These are phyloP conservation scores for Matsumyia berberina DNA, from an alignment of 2,888 invertebrate species.

Conservation along the genomic window DNA sequence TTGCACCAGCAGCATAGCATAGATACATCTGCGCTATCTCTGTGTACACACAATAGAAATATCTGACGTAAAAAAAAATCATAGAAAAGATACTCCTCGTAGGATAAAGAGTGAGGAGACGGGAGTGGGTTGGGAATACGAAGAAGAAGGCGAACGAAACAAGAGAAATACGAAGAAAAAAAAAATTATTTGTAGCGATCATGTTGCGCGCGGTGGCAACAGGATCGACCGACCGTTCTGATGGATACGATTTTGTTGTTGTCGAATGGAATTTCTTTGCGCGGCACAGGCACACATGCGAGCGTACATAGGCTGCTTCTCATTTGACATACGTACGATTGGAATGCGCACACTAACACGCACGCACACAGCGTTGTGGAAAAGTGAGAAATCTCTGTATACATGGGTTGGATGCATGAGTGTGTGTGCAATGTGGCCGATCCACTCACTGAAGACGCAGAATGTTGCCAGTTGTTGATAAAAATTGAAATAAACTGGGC, in stretches of 20 bases:
- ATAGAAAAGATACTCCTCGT: constrained; percentile 66
- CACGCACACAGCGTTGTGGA: background rate
- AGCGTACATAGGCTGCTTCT: constrained; percentile 54
- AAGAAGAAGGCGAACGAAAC: constrained; percentile 33
- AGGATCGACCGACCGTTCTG: constrained; percentile 46
- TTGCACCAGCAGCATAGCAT: constrained; percentile 58
- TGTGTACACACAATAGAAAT: constrained; percentile 73
- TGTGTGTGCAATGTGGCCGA: constrained; percentile 73
- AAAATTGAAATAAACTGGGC: background rate
- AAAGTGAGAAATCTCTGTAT: constrained; percentile 61
- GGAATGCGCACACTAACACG: constrained; percentile 64
- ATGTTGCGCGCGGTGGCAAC: constrained; percentile 59
- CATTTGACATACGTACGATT: constrained; percentile 72
- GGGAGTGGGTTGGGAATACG: background rate
- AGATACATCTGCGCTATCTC: constrained; percentile 74
- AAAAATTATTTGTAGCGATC: constrained; percentile 61
- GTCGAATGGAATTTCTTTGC: constrained; percentile 78
- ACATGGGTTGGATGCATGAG: constrained; percentile 9
- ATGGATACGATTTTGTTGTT: constrained; percentile 78
- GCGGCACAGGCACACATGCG: constrained; percentile 56
- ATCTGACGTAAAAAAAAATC: constrained; percentile 74
- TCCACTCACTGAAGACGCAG: constrained; percentile 52
- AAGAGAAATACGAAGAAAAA: constrained; percentile 37
- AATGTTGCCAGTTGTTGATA: constrained; percentile 56
- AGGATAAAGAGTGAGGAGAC: constrained; percentile 17